phyloP scores from a whole-genome alignment of 2,888 invertebrate genomes.

The Latheticus oryzae region DNA sequence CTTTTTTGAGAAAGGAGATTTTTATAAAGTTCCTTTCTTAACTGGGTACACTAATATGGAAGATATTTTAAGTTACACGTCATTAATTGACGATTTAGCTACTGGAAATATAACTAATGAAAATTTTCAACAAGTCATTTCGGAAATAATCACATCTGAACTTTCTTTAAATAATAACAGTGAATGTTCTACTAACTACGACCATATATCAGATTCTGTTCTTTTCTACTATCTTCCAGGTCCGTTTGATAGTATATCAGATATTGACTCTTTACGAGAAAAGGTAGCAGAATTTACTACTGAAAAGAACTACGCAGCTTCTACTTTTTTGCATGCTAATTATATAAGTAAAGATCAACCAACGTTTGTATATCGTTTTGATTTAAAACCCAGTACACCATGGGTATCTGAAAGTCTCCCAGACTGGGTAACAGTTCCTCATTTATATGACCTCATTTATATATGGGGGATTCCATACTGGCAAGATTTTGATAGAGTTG shows the following conservation, averaged over 20 bases:
- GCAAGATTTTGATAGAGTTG: conserved; percentile 70
- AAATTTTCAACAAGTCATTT: conserved; percentile 69
- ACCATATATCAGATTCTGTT: conserved; percentile 78
- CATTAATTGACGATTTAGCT: conserved; percentile 71
- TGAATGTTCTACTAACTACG: conserved; percentile 70
- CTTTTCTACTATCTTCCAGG: conserved; percentile 81
- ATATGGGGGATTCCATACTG: conserved; percentile 85
- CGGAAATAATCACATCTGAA: conserved; percentile 73
- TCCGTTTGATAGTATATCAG: conserved; percentile 74
- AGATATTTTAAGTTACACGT: conserved; percentile 73
- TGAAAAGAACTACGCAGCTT: conserved; percentile 78
- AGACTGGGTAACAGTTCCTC: conserved; percentile 83
- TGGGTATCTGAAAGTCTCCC: conserved; percentile 76
- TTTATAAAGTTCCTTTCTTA: conserved; percentile 77
- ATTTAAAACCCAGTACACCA: conserved; percentile 76
- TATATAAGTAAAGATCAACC: conserved; percentile 71
- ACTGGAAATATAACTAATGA: conserved; percentile 72
- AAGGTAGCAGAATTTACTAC: conserved; percentile 79
- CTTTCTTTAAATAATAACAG: conserved; percentile 69
- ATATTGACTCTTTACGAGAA: conserved; percentile 72
- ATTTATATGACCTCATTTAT: conserved; percentile 84
- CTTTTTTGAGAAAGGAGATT: conserved; percentile 72
- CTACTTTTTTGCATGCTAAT: conserved; percentile 76
- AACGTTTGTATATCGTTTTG: conserved; percentile 81
- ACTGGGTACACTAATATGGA: conserved; percentile 84